Evolutionary conservation across 2,113 vertebrate species (phyloP), one percentile per base, ranked within the genome.

Genomic region (Neomonachus schauinslandi): DNA sequence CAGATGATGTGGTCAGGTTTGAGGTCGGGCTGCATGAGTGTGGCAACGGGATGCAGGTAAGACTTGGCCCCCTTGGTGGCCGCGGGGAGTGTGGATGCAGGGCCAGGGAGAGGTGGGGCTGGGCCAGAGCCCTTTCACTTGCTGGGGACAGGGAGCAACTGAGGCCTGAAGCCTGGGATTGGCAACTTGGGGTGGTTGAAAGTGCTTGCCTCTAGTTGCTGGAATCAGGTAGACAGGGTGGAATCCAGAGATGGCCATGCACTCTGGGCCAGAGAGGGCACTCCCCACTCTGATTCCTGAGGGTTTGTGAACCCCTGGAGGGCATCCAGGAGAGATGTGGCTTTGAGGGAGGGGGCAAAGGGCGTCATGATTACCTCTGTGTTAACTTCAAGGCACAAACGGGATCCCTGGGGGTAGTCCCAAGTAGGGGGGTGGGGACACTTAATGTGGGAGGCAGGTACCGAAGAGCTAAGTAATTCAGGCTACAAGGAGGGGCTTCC

Each of bases 1-100:
- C 46, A 0, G 87, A 46, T 0, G 88, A 95, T 0, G 72, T 81
- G 0, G 77, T 98, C 89, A 98, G 33, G n/a, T 98, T 98, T 59
- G 55, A 63, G 61, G 96, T 87, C 0, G 96, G 89, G 28, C 85
- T 98, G 55, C 98, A 98, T 0, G 95, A 98, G 49, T 98, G 97
- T 59, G 95, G 98, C 16, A 98, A 22, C 33, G 18, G 24, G 0
- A 2, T 98, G 31, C 96, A 98, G 98, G 98, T 98, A 65, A 98
- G 98, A 26, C 21, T 11, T 19, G 11, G 33, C 1, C 19, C 33
- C 33, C 63, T 61, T 3, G 5, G 18, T 0, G 10, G 65, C 55
- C 33, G 18, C 0, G 22, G 67, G 72, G n/a, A 72, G 26, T 26
- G 4, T 67, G 59, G 87, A 10, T 24, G 39, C 2, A 36, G 10